Evolutionary conservation across 2,797 vertebrate species (phyloP), one percentile per base, ranked within the genome.

Genomic region (Cheirogaleus major): DNA sequence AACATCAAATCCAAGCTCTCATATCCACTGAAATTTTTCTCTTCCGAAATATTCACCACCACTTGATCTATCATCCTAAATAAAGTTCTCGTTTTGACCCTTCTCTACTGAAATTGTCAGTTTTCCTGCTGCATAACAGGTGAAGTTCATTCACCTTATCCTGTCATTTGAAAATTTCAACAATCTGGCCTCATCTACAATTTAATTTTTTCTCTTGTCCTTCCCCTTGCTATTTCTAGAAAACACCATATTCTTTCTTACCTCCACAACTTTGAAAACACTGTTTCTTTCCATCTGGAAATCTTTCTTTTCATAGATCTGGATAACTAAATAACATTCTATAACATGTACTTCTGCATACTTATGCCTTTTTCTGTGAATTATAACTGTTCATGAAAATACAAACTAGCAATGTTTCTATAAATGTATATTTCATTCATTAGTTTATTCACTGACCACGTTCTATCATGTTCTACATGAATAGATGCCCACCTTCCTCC

Each of bases 161-260:
- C 20, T 76, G 76, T 43, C 81, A 72, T 70, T 91, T 76, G 63
- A 93, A 95, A 84, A 81, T 69, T 32, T 91, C 38, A 83, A 41
- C 57, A 79, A 48, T 79, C 81, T 93, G 67, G 67, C 61, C 55
- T 95, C 43, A 73, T 82, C 67, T 55, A 75, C 32, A 83, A 45
- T 72, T 59, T 79, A 79, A 70, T 69, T 89, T 95, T 96, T 91
- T 18, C 27, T 96, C 57, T 84, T 78, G 48, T 48, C 63, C 38
- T 81, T 91, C 30, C 32, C 50, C 57, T 95, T 63, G 45, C 63
- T 96, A 50, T 94, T 95, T 95, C 94, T 80, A 97, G 83, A 95
- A 96, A 94, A 79, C n/a, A 45, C 70, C 81, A 65, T 72, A 87
- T 63, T 94, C 78, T 69, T 92, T 83, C 81, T 89, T 95, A 89